Conservation (phyloP, 2,113 vertebrate genomes). For the Pollimyrus isidori region DNA sequence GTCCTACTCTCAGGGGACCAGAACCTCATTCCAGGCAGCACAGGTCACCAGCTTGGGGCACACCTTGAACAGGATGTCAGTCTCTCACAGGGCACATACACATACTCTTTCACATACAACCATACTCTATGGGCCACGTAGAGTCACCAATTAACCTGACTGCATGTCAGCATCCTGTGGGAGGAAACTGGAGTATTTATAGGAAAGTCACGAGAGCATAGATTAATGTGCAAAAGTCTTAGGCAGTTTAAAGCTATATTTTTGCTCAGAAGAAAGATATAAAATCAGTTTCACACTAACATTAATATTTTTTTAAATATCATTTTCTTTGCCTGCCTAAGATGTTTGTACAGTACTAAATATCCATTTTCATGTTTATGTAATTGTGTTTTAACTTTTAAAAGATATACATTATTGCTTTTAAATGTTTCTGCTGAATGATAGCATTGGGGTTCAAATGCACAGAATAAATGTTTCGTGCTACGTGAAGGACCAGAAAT, state of each 20-base stretch:
- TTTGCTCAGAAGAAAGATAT: background rate
- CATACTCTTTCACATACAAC: background rate
- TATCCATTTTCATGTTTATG: background rate
- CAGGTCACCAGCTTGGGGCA: background rate
- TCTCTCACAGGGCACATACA: background rate
- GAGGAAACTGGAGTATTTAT: background rate
- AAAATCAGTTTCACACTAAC: no score
- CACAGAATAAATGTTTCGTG: background rate
- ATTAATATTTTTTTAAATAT: no score
- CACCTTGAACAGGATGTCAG: background rate
- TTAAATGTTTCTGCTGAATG: background rate
- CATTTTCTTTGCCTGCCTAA: no score
- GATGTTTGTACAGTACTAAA: no score
- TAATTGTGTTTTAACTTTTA: background rate
- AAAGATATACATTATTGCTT: background rate
- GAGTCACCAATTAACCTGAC: background rate
- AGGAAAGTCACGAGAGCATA: background rate
- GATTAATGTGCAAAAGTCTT: background rate
- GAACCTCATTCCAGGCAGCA: background rate
- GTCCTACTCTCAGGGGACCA: background rate
- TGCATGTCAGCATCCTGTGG: background rate
- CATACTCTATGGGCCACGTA: background rate
- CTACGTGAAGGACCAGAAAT: background rate
- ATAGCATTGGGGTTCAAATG: background rate
- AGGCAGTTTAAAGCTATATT: background rate